These are phyloP conservation scores for Vidua macroura DNA, from an alignment of 2,113 vertebrate species.

Conservation along the genomic window DNA sequence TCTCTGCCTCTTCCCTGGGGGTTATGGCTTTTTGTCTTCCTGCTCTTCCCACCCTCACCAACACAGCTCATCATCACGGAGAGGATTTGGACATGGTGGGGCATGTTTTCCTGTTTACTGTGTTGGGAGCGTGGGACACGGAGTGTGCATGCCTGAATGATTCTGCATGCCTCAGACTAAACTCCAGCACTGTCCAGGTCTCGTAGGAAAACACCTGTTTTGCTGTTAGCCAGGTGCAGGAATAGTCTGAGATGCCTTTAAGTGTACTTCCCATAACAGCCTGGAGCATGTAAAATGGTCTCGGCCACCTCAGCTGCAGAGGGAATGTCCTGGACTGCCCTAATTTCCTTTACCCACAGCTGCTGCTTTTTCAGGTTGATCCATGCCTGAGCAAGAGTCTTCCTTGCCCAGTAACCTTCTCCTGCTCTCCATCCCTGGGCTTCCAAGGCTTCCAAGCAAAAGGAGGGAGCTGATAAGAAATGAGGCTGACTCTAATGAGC, in stretches of 20 bases:
- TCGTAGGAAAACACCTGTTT: background rate
- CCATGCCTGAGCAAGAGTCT: background rate
- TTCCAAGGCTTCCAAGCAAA: background rate
- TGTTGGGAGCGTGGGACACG: background rate
- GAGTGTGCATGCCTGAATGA: conserved; percentile 52
- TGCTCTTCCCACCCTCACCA: conserved; percentile 1
- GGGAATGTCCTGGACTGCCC: background rate
- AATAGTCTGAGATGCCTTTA: background rate
- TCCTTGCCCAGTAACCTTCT: background rate
- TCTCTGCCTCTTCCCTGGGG: conserved; percentile 20
- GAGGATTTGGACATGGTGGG: background rate
- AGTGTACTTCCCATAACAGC: background rate
- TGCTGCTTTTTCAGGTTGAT: background rate
- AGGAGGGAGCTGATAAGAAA: background rate
- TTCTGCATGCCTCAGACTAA: conserved; percentile 47
- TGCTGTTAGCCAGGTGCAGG: background rate
- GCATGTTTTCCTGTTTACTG: background rate
- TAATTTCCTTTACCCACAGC: background rate
- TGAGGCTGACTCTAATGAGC: background rate
- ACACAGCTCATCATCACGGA: background rate
- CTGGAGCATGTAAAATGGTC: background rate
- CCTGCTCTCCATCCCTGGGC: background rate
- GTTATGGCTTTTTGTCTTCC: background rate
- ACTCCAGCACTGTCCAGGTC: background rate
- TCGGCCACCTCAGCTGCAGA: background rate